Evolutionary conservation across 2,888 invertebrate genomes (phyloP).

Genomic region (Nymphalis polychloros): DNA sequence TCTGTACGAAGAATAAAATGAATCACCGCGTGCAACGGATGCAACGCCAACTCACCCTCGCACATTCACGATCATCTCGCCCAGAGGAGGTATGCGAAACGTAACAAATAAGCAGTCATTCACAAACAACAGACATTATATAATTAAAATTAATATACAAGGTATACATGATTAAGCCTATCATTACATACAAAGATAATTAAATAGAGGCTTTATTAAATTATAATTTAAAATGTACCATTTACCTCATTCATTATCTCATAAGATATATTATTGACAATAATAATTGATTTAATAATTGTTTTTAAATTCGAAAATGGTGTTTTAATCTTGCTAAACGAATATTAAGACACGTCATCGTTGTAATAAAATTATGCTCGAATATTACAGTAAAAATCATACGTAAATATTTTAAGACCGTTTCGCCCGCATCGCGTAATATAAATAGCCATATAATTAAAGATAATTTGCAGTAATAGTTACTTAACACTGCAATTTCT

Average conservation of each 20-base stretch:
- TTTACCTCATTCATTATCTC: neutral
- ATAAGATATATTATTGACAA: neutral
- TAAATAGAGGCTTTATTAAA: no score
- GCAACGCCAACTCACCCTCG: constrained; percentile 42
- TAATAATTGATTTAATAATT: neutral
- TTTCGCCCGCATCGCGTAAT: constrained; percentile 23
- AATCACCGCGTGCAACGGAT: constrained; percentile 51
- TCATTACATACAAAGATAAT: constrained; percentile 9
- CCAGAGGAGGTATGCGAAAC: constrained; percentile 41
- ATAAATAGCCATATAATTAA: constrained; percentile 22
- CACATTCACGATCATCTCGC: constrained; percentile 39
- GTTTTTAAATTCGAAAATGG: neutral
- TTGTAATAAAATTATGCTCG: neutral
- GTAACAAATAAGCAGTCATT: constrained; percentile 62
- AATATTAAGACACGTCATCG: neutral
- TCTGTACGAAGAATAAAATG: constrained; percentile 60
- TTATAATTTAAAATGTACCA: no score
- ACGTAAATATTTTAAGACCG: constrained; percentile 4
- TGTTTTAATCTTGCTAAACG: neutral
- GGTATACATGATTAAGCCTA: neutral
- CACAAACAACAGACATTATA: constrained; percentile 56
- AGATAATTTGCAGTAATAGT: constrained; percentile 16
- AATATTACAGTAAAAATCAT: neutral
- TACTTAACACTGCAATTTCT: constrained; percentile 15
- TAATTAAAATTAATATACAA: constrained; percentile 37